Evolutionary conservation across 35 echinoderm and acorn worm genomes (phyloP).

Genomic region (Lytechinus pictus): DNA sequence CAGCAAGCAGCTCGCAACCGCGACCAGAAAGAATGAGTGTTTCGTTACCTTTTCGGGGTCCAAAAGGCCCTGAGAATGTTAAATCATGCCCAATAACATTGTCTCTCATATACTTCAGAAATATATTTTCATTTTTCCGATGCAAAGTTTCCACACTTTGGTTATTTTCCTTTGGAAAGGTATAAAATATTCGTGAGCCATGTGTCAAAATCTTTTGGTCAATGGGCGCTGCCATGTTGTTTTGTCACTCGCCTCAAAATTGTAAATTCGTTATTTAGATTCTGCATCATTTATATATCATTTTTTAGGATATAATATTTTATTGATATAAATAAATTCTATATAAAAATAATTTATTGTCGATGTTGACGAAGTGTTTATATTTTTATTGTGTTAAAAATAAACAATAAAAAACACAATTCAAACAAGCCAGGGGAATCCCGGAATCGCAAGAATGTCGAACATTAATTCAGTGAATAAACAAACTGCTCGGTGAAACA

Average conservation of each 20-base stretch:
- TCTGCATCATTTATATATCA: not conserved
- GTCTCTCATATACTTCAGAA: conserved; percentile 48
- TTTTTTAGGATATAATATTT: not conserved
- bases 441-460: not conserved
- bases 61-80: conserved; percentile 79
- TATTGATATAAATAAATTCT: not conserved
- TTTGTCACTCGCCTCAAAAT: not conserved
- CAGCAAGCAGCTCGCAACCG: no score
- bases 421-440: not conserved
- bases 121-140: conserved; percentile 25
- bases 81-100: conserved; percentile 74
- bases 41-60: conserved; percentile 71
- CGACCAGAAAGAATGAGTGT: no score
- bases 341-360: not conserved
- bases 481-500: no score
- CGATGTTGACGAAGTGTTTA: no score
- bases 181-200: conserved; percentile 66
- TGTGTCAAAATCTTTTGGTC: not conserved
- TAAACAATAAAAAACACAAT: not conserved
- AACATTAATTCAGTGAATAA: no score
- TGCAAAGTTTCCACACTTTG: not conserved
- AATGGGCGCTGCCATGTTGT: conserved; percentile 34
- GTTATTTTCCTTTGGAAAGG: conserved; percentile 41
- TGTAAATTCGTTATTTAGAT: not conserved
- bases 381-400: not conserved